Base-by-base conservation (phyloP, 1,140 invertebrate species). In the Sinonovacula constricta region DNA sequence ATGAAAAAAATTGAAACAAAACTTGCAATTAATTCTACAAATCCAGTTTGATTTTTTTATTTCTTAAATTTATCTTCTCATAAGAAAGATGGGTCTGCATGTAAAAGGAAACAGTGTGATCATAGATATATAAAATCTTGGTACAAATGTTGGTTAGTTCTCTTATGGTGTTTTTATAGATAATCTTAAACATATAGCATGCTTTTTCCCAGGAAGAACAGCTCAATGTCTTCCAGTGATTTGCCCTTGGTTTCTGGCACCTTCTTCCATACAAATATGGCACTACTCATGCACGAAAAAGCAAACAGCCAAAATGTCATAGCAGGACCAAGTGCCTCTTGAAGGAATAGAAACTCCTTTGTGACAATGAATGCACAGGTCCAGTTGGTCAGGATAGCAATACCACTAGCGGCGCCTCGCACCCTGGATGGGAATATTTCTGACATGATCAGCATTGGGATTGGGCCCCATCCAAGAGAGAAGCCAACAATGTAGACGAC, bases 381-480 rank as follows among this genome's bases (percentile, higher is more conserved):
- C 96, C 97, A 98, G 89, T 97, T 98, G 85, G 96, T 96, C 14
- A 94, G 94, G 0, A 96, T 97, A 0, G 94, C 95, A 30, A 98
- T 88, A 0, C 95, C 95, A 14, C 96, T 96, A 0, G 96, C 97
- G 0, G 94, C 93, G 0, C 96, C 96, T 80, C 96, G 93, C 83
- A 96, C 95, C 89, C 96, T 95, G 53, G 96, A 91, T 22, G 96
- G 95, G 89, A 97, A 97, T 24, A 97, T 92, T 92, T 97, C 96
- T 34, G 97, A 97, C 94, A 97, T 95, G 94, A 98, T 96, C 5
- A 98, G 91, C 96, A 97, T 98, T 0, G 97, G 97, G 79, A 98
- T 95, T 0, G 97, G 97, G 0, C 97, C 97, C 67, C 94, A 95
- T 82, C 97, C 97, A 26, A 98, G 89, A 0, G 96, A 97, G 90